Base-by-base conservation (phyloP, 2,797 vertebrate species). In the Alca torda region DNA sequence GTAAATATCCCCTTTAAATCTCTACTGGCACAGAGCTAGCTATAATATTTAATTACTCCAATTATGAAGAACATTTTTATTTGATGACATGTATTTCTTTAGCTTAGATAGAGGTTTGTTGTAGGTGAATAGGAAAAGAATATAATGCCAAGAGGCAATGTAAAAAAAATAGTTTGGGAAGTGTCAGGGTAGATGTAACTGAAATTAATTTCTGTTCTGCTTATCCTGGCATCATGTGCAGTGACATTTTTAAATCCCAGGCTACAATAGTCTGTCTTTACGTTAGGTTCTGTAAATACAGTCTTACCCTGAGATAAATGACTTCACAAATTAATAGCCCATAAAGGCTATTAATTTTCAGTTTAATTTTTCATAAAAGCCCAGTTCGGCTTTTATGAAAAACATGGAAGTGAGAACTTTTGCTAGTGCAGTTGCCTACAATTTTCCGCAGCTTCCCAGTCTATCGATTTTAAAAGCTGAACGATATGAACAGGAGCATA, bases 251-350 rank as follows among this genome's bases (percentile, higher is more conserved):
- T 60, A 63, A 90, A 84, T 93, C 81, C 48, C 1, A 2, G 76
- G 48, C 70, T 77, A 84, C 74, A 84, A 46, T 46, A 69, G 57
- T 65, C 33, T 65, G 69, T 46, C 64, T 73, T 87, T 73, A 28
- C 31, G 46, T 65, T 90, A 82, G 48, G 37, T 53, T 90, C 79
- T 87, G 78, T 78, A 91, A 87, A 95, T 53, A 92, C 46, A 84
- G 57, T 25, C 79, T 46, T 90, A 70, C 59, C 85, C 70, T 51
- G 79, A 59, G 75, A 90, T 43, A 95, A 93, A 95, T 41, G 24
- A 88, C 61, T 94, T 91, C 24, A 69, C 75, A 85, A 88, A 96
- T 93, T 90, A 95, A 89, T 74, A 95, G 80, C 63, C 74, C 54
- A 84, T 86, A 84, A 90, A 87, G 70, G 72, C 64, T 37, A 37